phyloP scores from a whole-genome alignment of 1,140 invertebrate genomes.

The Ooceraea biroi region DNA sequence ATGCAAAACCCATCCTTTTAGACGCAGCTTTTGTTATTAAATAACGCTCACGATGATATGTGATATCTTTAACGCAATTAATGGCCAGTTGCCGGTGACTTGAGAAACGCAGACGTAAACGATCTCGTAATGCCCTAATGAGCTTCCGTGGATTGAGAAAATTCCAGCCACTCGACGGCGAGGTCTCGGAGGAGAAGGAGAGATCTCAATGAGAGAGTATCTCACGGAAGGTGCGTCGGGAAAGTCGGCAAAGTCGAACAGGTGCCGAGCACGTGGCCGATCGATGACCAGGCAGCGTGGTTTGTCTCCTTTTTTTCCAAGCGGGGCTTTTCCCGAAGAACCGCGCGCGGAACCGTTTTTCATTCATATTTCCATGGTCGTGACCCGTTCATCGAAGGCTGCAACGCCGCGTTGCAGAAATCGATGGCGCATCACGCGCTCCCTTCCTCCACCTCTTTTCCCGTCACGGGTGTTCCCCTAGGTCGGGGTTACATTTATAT shows the following conservation, averaged over 20 bases:
- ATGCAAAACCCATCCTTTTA: conserved; percentile 49
- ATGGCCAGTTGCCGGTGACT: background rate
- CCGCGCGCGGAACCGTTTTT: conserved; percentile 83
- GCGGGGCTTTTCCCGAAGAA: conserved; percentile 77
- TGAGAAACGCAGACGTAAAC: background rate
- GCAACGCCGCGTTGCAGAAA: conserved; percentile 77
- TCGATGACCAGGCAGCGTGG: conserved; percentile 74
- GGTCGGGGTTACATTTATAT: conserved; percentile 81
- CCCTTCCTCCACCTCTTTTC: conserved; percentile 75
- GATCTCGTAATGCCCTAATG: too few relatives aligned
- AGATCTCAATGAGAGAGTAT: conserved; percentile 37
- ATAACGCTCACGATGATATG: conserved; percentile 3
- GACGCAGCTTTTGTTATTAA: conserved; percentile 28
- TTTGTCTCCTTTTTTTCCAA: conserved; percentile 73
- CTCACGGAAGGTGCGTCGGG: conserved; percentile 51
- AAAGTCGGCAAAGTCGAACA: conserved; percentile 80
- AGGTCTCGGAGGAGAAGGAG: background rate
- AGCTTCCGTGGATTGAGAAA: background rate
- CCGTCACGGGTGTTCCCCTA: conserved; percentile 75
- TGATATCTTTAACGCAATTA: conserved; percentile 22
- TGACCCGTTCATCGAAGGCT: conserved; percentile 80
- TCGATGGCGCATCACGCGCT: conserved; percentile 82
- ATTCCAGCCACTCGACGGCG: too few relatives aligned
- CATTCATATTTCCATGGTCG: conserved; percentile 86
- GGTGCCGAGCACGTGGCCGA: conserved; percentile 85